Percentiles rank a stretch among this genome's conserved stretches.
Conservation (phyloP, 1,140 invertebrate species). For the Papilio helenus region DNA sequence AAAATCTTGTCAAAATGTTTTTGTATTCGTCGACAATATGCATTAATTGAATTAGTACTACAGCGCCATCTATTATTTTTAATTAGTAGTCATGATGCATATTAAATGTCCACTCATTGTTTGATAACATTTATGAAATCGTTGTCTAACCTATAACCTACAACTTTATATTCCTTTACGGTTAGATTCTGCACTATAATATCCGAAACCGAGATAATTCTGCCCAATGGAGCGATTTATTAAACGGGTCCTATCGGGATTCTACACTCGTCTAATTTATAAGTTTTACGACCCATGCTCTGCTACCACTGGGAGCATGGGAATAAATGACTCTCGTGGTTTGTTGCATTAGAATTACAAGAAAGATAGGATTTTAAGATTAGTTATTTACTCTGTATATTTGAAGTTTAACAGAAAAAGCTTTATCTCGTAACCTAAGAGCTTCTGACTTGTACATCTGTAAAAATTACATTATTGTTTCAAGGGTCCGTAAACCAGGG, state of each 20-base stretch:
- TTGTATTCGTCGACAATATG: no score
- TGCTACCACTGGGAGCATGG: neutral
- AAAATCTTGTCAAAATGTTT: neutral
- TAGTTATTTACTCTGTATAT: no score
- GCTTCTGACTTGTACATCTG: neutral
- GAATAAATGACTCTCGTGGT: neutral
- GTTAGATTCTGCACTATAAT: neutral
- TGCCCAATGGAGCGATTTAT: constrained; percentile 22
- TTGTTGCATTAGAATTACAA: neutral
- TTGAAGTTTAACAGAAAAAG: no score
- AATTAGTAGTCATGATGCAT: neutral
- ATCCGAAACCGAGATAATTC: constrained; percentile 13
- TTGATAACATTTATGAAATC: neutral
- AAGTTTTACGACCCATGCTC: neutral
- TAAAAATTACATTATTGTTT: neutral
- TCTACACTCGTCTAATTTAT: constrained; percentile 26
- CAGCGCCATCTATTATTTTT: no score
- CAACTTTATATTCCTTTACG: neutral
- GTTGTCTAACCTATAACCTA: neutral
- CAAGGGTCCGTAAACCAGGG: neutral
- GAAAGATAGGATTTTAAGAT: neutral
- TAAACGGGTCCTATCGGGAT: constrained; percentile 10
- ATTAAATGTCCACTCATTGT: no score
- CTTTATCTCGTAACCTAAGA: no score
- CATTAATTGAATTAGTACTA: no score